Conservation (phyloP, 2,113 vertebrate species). For the Trochalopteron elliotii region DNA sequence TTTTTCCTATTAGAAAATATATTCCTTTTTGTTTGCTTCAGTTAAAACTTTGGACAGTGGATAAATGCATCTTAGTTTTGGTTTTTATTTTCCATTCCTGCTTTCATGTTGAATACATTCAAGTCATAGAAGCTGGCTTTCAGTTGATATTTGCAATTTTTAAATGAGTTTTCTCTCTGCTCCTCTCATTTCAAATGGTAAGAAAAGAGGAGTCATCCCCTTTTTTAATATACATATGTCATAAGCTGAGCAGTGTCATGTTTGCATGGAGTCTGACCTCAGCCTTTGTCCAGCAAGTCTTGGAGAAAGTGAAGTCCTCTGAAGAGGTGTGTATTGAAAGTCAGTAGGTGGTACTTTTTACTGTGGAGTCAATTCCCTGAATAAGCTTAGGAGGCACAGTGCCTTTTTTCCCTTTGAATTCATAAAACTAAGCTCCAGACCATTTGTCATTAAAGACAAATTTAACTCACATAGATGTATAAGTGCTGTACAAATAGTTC, state of each 20-base stretch:
- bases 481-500: conserved; percentile 22
- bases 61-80: neutral
- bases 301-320: neutral
- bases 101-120: neutral
- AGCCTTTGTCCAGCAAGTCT: neutral
- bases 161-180: neutral
- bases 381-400: neutral
- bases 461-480: neutral
- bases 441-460: neutral
- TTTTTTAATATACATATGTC: neutral
- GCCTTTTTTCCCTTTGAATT: neutral
- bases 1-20: neutral
- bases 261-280: neutral
- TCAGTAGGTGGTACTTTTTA: neutral
- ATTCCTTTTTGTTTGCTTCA: neutral
- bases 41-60: neutral
- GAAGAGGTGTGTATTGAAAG: neutral
- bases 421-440: neutral
- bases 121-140: neutral
- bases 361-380: neutral
- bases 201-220: neutral
- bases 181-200: neutral
- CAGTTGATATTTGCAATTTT: neutral
- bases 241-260: neutral
- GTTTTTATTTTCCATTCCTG: neutral